Evolutionary conservation across 2,113 vertebrate genomes (phyloP), one percentile per base, ranked within the genome.

Genomic region (Nothobranchius kuhntae): DNA sequence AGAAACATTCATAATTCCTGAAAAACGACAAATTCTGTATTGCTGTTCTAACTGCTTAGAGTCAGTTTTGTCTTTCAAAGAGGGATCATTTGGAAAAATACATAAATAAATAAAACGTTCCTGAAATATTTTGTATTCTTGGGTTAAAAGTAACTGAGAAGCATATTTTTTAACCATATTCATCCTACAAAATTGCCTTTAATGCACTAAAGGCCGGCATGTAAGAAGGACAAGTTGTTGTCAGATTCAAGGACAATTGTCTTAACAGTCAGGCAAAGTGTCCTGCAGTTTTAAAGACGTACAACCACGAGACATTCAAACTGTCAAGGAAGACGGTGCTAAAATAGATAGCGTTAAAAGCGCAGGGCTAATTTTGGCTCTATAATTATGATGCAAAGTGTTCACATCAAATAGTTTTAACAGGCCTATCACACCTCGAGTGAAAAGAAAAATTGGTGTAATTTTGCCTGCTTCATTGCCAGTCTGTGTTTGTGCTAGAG

Each of bases 401-500:
- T 68, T 57, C 38, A 56, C 59, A 56, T 78, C 56, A 68, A 82
- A 63, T 56, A 40, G 51, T 44, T 61, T 68, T 66, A 64, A 67
- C 76, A 79, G 74, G 65, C 17, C 24, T 64, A 46, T 75, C 59
- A 46, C 55, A 69, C 52, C 48, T 78, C 57, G 57, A 58, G 17
- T 62, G 51, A 57, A 68, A 64, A 62, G 48, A 76, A 71, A 78
- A 68, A 76, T 24, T 48, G 56, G 13, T 61, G 38, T 45, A 15
- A 72, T 79, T 70, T 51, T 17, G 30, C 42, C 58, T 75, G 53
- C 42, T 46, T 81, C 60, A 77, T 68, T 76, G 74, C 75, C 56
- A 73, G 65, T 69, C 80, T 73, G 71, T 70, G 76, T 71, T 76
- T 57, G 59, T 62, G 59, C 68, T 68, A 11, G 44, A 82, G 56